phyloP scores from a whole-genome alignment of 2,113 vertebrate species.

The Ardeotis arabs region DNA sequence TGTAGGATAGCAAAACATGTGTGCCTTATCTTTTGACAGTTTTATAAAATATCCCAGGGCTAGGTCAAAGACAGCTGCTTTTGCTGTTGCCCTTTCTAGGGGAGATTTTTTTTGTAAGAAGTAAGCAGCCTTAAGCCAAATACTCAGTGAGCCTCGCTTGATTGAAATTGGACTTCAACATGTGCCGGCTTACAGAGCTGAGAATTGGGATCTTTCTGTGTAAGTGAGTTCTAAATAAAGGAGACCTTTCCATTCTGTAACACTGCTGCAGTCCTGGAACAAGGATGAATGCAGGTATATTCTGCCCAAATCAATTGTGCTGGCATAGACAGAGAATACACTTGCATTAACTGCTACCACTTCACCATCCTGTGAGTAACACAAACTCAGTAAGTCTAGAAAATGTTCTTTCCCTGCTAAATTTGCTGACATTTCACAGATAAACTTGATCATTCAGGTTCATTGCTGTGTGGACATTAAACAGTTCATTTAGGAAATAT shows the following conservation, averaged over 20 bases:
- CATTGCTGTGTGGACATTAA: neutral
- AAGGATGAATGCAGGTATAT: neutral
- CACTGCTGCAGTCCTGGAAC: neutral
- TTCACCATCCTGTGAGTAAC: slow-evolving; percentile 11
- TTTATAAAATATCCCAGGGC: neutral
- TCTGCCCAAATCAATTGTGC: neutral
- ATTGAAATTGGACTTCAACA: neutral
- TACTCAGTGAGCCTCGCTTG: neutral
- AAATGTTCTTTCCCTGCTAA: slow-evolving; percentile 1
- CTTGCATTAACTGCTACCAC: slow-evolving; percentile 26
- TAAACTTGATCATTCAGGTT: neutral
- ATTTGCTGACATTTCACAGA: neutral
- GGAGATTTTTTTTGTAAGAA: neutral
- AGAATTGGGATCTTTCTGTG: neutral
- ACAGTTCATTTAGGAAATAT: neutral
- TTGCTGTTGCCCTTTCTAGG: neutral
- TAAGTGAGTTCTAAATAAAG: neutral
- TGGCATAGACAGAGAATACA: neutral
- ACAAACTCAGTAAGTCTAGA: neutral
- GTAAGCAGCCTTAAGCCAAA: neutral
- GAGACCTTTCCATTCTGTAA: neutral
- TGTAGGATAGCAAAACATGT: neutral
- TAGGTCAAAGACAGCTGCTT: neutral
- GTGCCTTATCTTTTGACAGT: neutral
- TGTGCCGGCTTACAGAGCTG: neutral